Percentiles rank a stretch among this genome's conserved stretches.
Conservation (phyloP, 2,888 invertebrate genomes). For the Sphecodes monilicornis region DNA sequence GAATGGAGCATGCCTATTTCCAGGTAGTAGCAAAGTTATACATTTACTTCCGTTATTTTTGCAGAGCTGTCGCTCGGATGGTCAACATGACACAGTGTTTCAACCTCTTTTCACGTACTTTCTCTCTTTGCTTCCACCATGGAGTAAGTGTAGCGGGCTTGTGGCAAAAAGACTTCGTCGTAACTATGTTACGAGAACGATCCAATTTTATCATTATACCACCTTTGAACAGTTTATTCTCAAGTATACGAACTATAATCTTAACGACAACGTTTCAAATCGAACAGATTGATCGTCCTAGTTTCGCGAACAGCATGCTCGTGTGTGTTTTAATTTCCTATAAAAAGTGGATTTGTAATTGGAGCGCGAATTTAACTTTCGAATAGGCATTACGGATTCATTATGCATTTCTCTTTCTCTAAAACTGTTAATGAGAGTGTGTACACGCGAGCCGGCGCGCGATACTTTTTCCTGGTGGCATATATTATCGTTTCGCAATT, state of each 20-base stretch:
- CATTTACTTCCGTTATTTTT: conserved; percentile 19
- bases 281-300: neutral
- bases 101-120: conserved; percentile 62
- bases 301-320: neutral
- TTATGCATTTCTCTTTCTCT: conserved; percentile 4
- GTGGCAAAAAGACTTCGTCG: conserved; percentile 24
- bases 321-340: neutral
- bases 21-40: neutral
- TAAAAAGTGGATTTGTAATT: neutral
- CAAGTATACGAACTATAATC: neutral
- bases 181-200: conserved; percentile 44
- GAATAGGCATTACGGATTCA: neutral
- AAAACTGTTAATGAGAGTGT: neutral
- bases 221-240: neutral
- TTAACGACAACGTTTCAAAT: neutral
- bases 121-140: conserved; percentile 49
- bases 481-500: neutral
- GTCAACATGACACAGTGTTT: conserved; percentile 19
- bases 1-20: neutral
- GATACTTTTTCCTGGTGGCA: neutral
- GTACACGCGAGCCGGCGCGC: neutral
- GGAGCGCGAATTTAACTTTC: conserved; percentile 11
- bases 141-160: conserved; percentile 23
- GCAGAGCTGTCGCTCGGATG: neutral
- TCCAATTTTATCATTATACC: conserved; percentile 34